Evolutionary conservation across 2,888 invertebrate genomes (phyloP), one percentile per base, ranked within the genome.

Genomic region (Aporophyla lueneburgensis): DNA sequence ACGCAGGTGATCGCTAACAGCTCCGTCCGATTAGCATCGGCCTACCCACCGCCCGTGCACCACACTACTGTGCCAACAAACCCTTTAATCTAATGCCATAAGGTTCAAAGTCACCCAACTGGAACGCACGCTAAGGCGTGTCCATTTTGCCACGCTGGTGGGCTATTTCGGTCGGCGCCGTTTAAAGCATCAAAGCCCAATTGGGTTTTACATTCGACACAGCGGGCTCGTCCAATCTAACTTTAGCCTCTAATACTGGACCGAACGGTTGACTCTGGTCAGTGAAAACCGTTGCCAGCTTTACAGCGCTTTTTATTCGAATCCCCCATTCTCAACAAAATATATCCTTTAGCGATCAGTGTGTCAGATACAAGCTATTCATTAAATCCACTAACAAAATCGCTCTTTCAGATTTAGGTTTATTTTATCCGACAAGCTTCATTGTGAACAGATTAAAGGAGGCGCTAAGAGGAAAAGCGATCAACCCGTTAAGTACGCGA

Each of bases 121-220:
- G 68, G 67, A 69, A 59, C 58, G 81, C 82, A 86, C 10, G 27
- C 54, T 62, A 62, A 72, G 71, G 66, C 72, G 78, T 80, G 85
- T 82, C 85, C 74, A 83, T 89, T 87, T 83, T 85, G 80, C 88
- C 89, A 85, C 89, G 89, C 87, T 89, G 90, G 90, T 90, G 90
- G 92, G 92, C 92, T 94, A 93, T 95, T 94, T 92, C 91, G 92
- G 93, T 90, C 89, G 92, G 93, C 90, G 88, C 93, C 93, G 93
- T 92, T 95, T 95, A 93, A 93, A 94, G 93, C 94, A 94, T 95
- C 94, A 94, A 94, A 95, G 94, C 93, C 93, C 94, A 94, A 95
- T 95, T 94, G 93, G 93, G 94, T 94, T 95, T 95, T 94, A 95
- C 95, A 95, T 94, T 92, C 92, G 93, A 94, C 93, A 91, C 90